phyloP scores from a whole-genome alignment of 1,140 invertebrate genomes.

The Sarcophaga bullata region DNA sequence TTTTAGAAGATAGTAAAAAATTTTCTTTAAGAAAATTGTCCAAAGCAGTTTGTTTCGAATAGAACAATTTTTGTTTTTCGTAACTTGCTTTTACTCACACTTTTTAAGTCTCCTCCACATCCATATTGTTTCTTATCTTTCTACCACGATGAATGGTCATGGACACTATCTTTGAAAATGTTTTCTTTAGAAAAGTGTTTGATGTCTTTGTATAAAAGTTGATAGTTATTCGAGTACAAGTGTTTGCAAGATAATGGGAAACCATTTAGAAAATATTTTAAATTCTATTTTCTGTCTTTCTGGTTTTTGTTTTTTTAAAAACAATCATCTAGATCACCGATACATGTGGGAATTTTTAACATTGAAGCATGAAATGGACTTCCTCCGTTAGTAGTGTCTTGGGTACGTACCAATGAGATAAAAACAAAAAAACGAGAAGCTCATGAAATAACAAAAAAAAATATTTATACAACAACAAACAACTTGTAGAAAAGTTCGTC shows the following conservation, averaged over 20 bases:
- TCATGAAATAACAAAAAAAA: neutral
- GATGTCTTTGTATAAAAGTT: neutral
- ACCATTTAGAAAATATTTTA: conserved; percentile 12
- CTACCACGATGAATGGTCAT: neutral
- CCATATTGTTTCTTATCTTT: no score
- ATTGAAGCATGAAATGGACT: conserved; percentile 18
- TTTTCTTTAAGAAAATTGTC: no score
- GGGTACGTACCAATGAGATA: no score
- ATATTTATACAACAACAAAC: no score
- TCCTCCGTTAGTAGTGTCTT: conserved; percentile 8
- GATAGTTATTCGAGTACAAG: neutral
- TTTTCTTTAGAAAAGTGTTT: neutral
- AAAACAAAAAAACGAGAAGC: no score
- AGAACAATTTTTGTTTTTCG: no score
- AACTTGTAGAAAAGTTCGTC: conserved; percentile 26
- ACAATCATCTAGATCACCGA: conserved; percentile 14
- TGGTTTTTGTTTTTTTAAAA: neutral
- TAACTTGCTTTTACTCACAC: no score
- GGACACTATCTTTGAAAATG: conserved; percentile 14
- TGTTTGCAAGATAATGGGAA: neutral
- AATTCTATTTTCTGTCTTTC: neutral
- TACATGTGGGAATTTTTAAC: conserved; percentile 2
- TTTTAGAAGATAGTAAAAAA: no score
- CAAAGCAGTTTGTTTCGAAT: no score
- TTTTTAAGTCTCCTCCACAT: no score